These are phyloP conservation scores for Meriones psammophilus DNA, from an alignment of 2,797 vertebrate species.

Conservation along the genomic window DNA sequence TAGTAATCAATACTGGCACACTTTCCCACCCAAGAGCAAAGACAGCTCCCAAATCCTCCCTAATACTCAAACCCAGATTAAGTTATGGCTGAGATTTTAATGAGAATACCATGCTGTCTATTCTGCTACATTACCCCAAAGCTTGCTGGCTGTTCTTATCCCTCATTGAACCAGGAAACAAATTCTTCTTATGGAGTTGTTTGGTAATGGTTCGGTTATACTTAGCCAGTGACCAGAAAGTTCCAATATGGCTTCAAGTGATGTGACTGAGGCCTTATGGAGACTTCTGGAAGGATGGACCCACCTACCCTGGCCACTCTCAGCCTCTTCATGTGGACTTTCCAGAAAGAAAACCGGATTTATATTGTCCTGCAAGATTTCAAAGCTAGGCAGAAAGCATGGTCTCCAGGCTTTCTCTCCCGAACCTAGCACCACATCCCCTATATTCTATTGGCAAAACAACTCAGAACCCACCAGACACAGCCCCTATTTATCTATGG, in stretches of 20 bases:
- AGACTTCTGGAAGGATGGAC: background rate
- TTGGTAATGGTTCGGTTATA: background rate
- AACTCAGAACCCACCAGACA: background rate
- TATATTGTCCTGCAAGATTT: background rate
- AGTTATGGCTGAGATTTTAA: background rate
- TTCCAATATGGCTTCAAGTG: background rate
- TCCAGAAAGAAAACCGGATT: too few species aligned
- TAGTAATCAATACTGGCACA: background rate
- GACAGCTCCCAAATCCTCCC: background rate
- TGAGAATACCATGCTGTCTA: fast-evolving
- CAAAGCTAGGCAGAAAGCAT: background rate
- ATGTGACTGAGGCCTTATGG: background rate
- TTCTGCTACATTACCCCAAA: background rate
- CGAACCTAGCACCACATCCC: background rate
- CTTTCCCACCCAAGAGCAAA: background rate
- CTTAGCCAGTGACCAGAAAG: background rate
- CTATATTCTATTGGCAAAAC: background rate
- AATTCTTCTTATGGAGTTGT: background rate
- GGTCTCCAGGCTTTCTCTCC: background rate
- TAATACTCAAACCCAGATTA: background rate
- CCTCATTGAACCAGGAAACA: background rate
- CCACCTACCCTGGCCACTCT: background rate
- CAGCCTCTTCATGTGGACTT: background rate
- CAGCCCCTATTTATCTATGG: background rate
- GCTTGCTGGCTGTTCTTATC: background rate